Base-by-base conservation (phyloP, 1,140 invertebrate genomes). In the Macrobrachium nipponense region DNA sequence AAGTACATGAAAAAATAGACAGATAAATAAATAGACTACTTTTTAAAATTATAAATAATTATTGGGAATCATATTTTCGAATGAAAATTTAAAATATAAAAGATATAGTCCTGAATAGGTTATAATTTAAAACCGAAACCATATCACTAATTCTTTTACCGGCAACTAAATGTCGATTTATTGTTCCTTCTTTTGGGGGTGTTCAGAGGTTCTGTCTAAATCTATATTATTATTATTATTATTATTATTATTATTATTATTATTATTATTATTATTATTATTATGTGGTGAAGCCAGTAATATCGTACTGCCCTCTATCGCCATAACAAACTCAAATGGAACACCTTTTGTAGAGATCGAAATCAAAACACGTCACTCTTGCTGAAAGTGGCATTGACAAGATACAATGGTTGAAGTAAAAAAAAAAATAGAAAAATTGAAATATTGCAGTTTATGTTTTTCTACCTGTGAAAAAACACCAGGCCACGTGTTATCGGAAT, bases 221-320 rank as follows among this genome's bases (percentile, higher is more conserved):
- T 62, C 15, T 62, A 62, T 2, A 62, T 62, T n/a, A 62, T n/a
- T 15, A 17, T 66, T 66, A 66, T 66, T 27, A 66, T 66, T 66
- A 66, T 66, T 66, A 27, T 66, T 66, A 66, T 66, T 66, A 66
- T 66, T 66, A 27, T 66, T 27, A 66, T 66, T 66, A 66, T 66
- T 66, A 66, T 66, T 66, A 66, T 20, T 66, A 66, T 27, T 66
- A 66, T 66, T 66, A 66, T 66, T 66, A 66, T 66, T 66, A 66
- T 20, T 66, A 66, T 27, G 8, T 23, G 8, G 0, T 64, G 62
- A 23, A 18, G 62, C 61, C 5, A n/a, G 15, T 18, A 7, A 64
- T 17, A 64, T 66, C 18, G 10, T 51, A 12, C 51, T 51, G 51
- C 8, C 51, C 51, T 36, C 27, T 10, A 51, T 51, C 12, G 5